Evolutionary conservation across 2,888 invertebrate genomes (phyloP).

Genomic region (Hyles lineata): DNA sequence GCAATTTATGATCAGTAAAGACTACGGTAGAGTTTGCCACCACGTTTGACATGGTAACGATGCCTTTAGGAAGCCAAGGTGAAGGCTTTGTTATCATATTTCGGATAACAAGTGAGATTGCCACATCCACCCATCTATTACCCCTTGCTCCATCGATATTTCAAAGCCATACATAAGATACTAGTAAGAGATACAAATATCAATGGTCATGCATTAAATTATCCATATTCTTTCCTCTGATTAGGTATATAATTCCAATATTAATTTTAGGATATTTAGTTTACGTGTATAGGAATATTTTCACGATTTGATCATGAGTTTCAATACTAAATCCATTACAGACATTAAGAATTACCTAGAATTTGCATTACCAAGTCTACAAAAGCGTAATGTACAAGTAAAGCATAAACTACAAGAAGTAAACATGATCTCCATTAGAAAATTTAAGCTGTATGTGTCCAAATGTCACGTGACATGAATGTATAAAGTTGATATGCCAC

Average conservation of each 20-base stretch:
- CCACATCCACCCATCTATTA: too few relatives aligned
- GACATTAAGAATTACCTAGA: background rate
- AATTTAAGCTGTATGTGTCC: conserved; percentile 21
- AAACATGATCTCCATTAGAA: conserved; percentile 25
- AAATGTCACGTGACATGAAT: conserved; percentile 29
- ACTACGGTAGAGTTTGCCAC: too few relatives aligned
- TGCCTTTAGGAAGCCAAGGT: too few relatives aligned
- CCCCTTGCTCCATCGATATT: too few relatives aligned
- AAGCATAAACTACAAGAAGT: background rate
- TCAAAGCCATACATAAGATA: too few relatives aligned
- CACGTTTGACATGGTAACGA: too few relatives aligned
- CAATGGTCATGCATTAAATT: too few relatives aligned
- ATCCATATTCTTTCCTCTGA: background rate
- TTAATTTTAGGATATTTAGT: background rate
- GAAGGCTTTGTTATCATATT: too few relatives aligned
- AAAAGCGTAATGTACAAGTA: background rate
- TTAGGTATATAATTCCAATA: background rate
- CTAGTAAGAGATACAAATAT: too few relatives aligned
- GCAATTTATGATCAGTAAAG: too few relatives aligned
- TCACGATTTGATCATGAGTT: background rate
- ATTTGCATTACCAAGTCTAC: background rate
- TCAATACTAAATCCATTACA: background rate
- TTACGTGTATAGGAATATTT: background rate
- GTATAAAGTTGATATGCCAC: conserved; percentile 42
- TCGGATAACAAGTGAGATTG: too few relatives aligned